These are phyloP conservation scores for Scophthalmus maximus DNA, from an alignment of 2,113 vertebrate genomes.

Conservation along the genomic window DNA sequence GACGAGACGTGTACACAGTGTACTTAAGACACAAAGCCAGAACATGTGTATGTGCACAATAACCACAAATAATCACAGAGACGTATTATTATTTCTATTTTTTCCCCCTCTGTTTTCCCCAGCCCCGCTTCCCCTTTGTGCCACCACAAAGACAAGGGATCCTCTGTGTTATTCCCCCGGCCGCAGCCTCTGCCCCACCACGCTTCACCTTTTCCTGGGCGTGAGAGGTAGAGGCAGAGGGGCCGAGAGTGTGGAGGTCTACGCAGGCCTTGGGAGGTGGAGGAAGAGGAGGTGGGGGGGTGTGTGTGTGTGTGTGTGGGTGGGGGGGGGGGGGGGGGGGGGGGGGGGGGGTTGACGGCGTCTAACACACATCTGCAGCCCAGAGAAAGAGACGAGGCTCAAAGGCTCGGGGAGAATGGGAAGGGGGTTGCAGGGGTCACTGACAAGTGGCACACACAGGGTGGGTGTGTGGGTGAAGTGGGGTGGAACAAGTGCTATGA, in stretches of 20 bases:
- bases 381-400: slow-evolving; percentile 59
- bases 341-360: not conserved
- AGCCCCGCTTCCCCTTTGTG: slow-evolving; percentile 32
- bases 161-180: slow-evolving; percentile 57
- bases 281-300: not conserved
- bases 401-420: slow-evolving; percentile 71
- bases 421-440: slow-evolving; percentile 78
- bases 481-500: slow-evolving; percentile 83
- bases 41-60: slow-evolving; percentile 38
- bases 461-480: slow-evolving; percentile 79
- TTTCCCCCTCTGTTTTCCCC: not conserved
- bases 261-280: slow-evolving; percentile 6
- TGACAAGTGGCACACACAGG: slow-evolving; percentile 83
- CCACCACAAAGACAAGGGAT: slow-evolving; percentile 44
- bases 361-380: slow-evolving; percentile 66
- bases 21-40: not conserved
- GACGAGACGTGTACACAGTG: slow-evolving; percentile 19
- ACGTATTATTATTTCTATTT: not conserved
- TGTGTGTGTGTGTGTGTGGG: not conserved
- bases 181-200: slow-evolving; percentile 52
- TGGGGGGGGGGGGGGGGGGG: not conserved
- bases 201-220: slow-evolving; percentile 41
- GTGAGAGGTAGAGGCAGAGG: slow-evolving; percentile 29
- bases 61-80: slow-evolving; percentile 28
- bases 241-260: slow-evolving; percentile 48